Evolutionary conservation across 2,797 vertebrate genomes (phyloP).

Genomic region (Acridotheres tristis): DNA sequence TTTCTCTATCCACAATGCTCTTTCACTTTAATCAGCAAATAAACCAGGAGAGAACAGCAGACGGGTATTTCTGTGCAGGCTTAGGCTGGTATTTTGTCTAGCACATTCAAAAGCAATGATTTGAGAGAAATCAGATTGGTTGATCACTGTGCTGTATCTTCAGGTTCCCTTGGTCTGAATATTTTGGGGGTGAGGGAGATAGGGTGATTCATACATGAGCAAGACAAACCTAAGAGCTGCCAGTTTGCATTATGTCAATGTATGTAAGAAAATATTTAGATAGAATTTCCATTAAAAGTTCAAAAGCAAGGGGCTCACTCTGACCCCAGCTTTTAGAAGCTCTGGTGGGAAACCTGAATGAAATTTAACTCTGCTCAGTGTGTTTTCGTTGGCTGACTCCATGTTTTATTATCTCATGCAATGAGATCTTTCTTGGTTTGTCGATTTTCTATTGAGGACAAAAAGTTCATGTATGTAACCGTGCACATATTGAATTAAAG

Average conservation of each 20-base stretch:
- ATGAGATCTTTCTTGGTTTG: slow-evolving; percentile 80
- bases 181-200: background rate
- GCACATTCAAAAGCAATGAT: background rate
- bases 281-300: slow-evolving; percentile 74
- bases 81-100: slow-evolving; percentile 13
- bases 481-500: slow-evolving; percentile 71
- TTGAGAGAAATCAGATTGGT: background rate
- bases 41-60: background rate
- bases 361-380: slow-evolving; percentile 58
- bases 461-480: slow-evolving; percentile 79
- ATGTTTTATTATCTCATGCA: slow-evolving; percentile 79
- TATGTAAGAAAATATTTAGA: slow-evolving; percentile 80
- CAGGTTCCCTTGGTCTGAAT: slow-evolving; percentile 7
- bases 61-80: background rate
- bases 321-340: slow-evolving; percentile 67
- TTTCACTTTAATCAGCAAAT: slow-evolving; percentile 39
- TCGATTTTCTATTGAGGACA: slow-evolving; percentile 75
- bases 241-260: slow-evolving; percentile 79
- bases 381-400: slow-evolving; percentile 77
- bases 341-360: slow-evolving; percentile 75
- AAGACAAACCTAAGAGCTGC: slow-evolving; percentile 62
- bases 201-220: slow-evolving; percentile 46
- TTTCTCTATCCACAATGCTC: background rate
- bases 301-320: slow-evolving; percentile 61
- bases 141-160: background rate